phyloP scores from a whole-genome alignment of 2,888 invertebrate species.

The Ectemnius lituratus region DNA sequence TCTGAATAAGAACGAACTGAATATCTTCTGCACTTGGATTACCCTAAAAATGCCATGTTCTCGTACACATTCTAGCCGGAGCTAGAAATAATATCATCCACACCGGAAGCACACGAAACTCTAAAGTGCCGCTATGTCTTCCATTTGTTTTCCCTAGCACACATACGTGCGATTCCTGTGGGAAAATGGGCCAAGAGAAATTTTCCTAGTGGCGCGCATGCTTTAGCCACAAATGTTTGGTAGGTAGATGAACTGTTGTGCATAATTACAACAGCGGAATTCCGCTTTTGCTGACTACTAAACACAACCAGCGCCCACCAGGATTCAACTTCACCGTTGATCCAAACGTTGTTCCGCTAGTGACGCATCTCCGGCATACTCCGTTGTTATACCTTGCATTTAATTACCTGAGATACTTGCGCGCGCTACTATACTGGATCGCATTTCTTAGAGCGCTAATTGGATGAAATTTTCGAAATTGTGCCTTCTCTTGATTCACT shows the following conservation, averaged over 20 bases:
- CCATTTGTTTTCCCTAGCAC: too few relatives aligned
- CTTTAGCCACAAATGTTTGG: not conserved
- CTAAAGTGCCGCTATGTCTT: too few relatives aligned
- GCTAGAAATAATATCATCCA: not conserved
- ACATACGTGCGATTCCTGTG: not conserved
- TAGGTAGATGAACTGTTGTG: not conserved
- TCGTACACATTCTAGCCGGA: not conserved
- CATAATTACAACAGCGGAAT: not conserved
- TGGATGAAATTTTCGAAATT: too few relatives aligned
- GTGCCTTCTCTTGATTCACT: too few relatives aligned
- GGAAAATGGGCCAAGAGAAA: not conserved
- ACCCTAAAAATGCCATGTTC: not conserved
- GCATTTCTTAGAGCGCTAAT: too few relatives aligned
- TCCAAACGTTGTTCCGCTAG: too few relatives aligned
- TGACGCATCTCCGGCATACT: too few relatives aligned
- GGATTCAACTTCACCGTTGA: too few relatives aligned
- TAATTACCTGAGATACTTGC: too few relatives aligned
- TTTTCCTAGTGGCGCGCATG: not conserved
- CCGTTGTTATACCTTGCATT: too few relatives aligned
- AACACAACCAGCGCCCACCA: not conserved
- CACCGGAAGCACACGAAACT: too few relatives aligned
- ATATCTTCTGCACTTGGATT: not conserved
- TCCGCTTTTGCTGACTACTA: not conserved
- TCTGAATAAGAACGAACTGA: not conserved
- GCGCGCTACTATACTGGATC: too few relatives aligned